Evolutionary conservation across 2,888 invertebrate genomes (phyloP), one percentile per base, ranked within the genome.

Genomic region (Vandiemenella viatica): DNA sequence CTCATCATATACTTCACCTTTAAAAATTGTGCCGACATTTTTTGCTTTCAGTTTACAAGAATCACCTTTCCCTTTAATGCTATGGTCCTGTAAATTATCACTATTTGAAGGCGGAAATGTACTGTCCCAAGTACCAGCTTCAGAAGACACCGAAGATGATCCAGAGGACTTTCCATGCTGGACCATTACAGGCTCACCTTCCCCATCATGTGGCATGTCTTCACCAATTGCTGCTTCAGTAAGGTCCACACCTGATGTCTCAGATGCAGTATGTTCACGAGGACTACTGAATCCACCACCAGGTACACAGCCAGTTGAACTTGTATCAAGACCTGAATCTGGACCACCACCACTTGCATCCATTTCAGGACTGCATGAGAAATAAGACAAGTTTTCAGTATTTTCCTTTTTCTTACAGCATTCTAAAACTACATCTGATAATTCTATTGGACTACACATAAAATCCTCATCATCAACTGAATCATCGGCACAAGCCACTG

Each of bases 71-170:
- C n/a, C n/a, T n/a, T n/a, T n/a, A n/a, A n/a, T n/a, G n/a, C n/a
- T n/a, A n/a, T n/a, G n/a, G n/a, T n/a, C n/a, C n/a, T n/a, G n/a
- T n/a, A n/a, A 10, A 32, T 10, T 32, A 32, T 32, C 21, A 42
- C 10, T 19, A 21, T 19, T 42, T 3, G 42, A 17, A 15, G 43
- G 21, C 17, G 42, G 46, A 15, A 50, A 50, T 2, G 43, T 40
- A 22, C 32, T 43, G 60, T 78, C 78, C 78, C 78, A 78, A 16
- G 77, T 76, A 41, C 76, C 76, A 16, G 76, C 75, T 63, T 77
- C 77, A 6, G 77, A 77, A 23, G 77, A 78, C 47, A 76, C 66
- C 1, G 78, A 77, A 4, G 77, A 76, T 1, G 49, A 50, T 26
- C 21, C 44, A 17, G 50, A 50, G n/a, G 45, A 49, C 4, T 49